Base-by-base conservation (phyloP, 2,113 vertebrate species). In the Macrotis lagotis region DNA sequence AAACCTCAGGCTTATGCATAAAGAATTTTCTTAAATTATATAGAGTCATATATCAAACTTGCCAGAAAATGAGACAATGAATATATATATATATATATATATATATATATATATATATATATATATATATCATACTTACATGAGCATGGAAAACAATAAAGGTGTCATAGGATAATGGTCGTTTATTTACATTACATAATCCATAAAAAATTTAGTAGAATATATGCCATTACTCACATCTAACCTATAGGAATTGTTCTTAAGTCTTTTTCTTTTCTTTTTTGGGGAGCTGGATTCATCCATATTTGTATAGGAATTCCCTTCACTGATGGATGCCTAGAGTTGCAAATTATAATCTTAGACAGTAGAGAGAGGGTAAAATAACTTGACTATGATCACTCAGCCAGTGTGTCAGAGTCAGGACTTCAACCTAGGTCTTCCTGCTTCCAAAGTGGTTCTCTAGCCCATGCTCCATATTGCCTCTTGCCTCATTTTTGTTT, bases 401-500 rank as follows among this genome's bases (percentile, higher is more conserved):
- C 12, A 74, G 14, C 31, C 31, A 74, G 37, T 16, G 14, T 19
- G 3, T n/a, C 37, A 74, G 19, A 83, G 66, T 22, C 66, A 44
- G n/a, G 37, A 22, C 66, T 83, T 24, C 16, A 83, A 24, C n/a
- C 66, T 83, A 44, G n/a, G 7, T 44, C 66, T 83, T 83, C 66
- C 31, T 66, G 31, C 59, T 66, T 66, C 31, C 31, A 66, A 37
- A 31, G 31, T 66, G 31, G 28, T 12, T 37, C 31, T 66, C 31
- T 66, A 16, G 14, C 31, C 12, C 14, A 12, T 66, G 31, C 59
- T 66, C 31, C 59, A 66, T 37, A 4, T 31, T 66, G 59, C 12
- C 59, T 66, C 28, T 66, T 4, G 3, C 28, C 31, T 66, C 31
- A 37, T 93, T 93, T 93, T 49, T 94, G 93, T 91, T 95, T 96